Conservation (phyloP, 2,888 invertebrate species). For the Drosophila borealis region DNA sequence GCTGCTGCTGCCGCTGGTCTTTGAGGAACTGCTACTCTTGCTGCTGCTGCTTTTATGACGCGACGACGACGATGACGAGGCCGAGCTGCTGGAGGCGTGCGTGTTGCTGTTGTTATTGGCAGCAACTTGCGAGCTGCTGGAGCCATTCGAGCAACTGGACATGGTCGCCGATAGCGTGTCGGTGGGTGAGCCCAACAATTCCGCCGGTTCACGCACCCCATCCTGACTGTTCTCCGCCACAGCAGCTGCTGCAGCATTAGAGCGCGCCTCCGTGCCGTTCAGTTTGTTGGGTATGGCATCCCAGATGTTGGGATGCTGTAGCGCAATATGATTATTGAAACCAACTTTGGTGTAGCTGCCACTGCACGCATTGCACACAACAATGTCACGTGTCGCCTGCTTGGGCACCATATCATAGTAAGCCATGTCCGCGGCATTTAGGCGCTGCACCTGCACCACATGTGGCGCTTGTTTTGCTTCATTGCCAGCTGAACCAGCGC, state of each 20-base stretch:
- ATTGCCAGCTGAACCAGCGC: background rate
- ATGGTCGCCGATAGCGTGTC: slow-evolving; percentile 59
- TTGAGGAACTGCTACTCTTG: slow-evolving; percentile 71
- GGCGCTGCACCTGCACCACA: slow-evolving; percentile 85
- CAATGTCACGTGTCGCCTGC: slow-evolving; percentile 90
- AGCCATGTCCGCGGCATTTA: slow-evolving; percentile 88
- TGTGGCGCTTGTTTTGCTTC: slow-evolving; percentile 22
- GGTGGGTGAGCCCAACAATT: slow-evolving; percentile 59
- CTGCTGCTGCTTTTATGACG: slow-evolving; percentile 85
- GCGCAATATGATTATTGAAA: slow-evolving; percentile 90
- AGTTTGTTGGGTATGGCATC: slow-evolving; percentile 71
- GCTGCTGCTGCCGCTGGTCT: slow-evolving; percentile 62
- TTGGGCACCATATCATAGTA: slow-evolving; percentile 92
- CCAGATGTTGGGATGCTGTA: slow-evolving; percentile 85
- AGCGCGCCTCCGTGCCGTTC: slow-evolving; percentile 21
- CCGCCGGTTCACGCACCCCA: slow-evolving; percentile 41
- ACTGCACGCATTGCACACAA: slow-evolving; percentile 92
- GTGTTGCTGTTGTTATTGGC: slow-evolving; percentile 69
- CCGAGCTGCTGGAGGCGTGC: slow-evolving; percentile 44
- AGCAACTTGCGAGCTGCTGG: slow-evolving; percentile 84
- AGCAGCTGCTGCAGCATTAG: slow-evolving; percentile 20
- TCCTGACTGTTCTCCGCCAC: slow-evolving; percentile 65
- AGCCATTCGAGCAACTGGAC: slow-evolving; percentile 67
- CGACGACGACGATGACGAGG: slow-evolving; percentile 65
- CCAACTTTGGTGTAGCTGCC: slow-evolving; percentile 92